These are phyloP conservation scores for Callopanchax toddi DNA, from an alignment of 2,113 vertebrate species.

Conservation along the genomic window DNA sequence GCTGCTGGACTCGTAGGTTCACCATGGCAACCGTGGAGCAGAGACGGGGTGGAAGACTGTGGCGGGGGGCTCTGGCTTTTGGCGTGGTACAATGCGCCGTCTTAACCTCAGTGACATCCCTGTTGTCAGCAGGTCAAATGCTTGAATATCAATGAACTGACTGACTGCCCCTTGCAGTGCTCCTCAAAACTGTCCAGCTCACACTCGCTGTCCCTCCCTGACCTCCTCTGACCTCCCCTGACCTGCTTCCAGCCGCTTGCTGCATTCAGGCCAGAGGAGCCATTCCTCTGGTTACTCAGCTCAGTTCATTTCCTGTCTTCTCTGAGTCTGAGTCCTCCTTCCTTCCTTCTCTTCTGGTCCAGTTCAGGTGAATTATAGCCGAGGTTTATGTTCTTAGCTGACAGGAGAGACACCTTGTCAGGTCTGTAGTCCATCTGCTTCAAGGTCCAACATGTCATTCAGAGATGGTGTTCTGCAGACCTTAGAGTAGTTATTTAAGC, in stretches of 20 bases:
- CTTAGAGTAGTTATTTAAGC: too few relatives aligned
- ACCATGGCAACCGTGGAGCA: constrained; percentile 73
- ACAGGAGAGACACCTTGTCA: too few relatives aligned
- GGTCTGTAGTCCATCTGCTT: too few relatives aligned
- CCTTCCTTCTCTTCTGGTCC: too few relatives aligned
- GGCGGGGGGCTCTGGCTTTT: constrained; percentile 56
- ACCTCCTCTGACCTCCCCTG: constrained; percentile 76
- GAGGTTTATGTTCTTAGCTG: too few relatives aligned
- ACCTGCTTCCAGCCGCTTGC: constrained; percentile 60
- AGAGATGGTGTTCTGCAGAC: too few relatives aligned
- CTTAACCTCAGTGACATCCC: constrained; percentile 74
- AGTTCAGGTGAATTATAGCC: too few relatives aligned
- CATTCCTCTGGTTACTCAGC: constrained; percentile 52
- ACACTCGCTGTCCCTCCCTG: constrained; percentile 49
- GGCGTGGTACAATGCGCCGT: constrained; percentile 58
- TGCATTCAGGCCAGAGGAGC: constrained; percentile 64
- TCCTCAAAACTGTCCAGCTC: constrained; percentile 69
- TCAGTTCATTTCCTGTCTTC: constrained; percentile 43
- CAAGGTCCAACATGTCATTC: neutral
- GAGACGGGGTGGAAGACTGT: constrained; percentile 5
- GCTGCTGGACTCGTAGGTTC: constrained; percentile 70
- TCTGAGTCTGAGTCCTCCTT: neutral
- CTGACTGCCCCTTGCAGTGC: constrained; percentile 66
- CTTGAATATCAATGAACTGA: constrained; percentile 79
- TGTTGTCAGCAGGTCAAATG: constrained; percentile 79